A percentile compares a stretch with the other conserved stretches of the same genome.
Conservation (phyloP, 2,113 vertebrate genomes). For the Falcunculus frontatus region DNA sequence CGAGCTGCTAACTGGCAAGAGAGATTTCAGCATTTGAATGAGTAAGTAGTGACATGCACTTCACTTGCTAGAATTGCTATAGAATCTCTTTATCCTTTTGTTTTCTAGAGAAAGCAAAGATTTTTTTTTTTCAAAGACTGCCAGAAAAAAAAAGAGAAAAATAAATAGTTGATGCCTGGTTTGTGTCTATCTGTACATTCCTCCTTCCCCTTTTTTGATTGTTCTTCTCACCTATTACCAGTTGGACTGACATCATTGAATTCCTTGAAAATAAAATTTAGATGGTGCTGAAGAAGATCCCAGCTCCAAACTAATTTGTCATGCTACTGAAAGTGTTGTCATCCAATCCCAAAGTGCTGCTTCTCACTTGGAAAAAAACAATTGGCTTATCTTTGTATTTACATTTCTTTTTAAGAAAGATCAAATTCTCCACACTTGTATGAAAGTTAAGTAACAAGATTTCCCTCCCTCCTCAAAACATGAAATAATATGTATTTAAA, state of each 20-base stretch:
- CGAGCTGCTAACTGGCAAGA: slow-evolving; percentile 92
- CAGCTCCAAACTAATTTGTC: background rate
- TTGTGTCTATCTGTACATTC: background rate
- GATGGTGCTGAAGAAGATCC: background rate
- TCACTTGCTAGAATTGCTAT: background rate
- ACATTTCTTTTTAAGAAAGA: background rate
- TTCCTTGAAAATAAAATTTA: background rate
- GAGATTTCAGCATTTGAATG: slow-evolving; percentile 96
- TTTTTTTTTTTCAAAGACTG: background rate
- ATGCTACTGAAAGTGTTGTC: background rate
- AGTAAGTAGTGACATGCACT: slow-evolving; percentile 76
- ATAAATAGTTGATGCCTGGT: background rate
- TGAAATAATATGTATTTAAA: background rate
- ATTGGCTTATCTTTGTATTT: background rate
- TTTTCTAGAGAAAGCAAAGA: background rate
- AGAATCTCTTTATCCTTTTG: background rate
- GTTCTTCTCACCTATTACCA: background rate
- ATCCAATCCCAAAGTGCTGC: background rate
- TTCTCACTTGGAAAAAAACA: background rate
- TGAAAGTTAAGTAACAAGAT: background rate
- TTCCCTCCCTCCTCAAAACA: background rate
- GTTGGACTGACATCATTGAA: background rate
- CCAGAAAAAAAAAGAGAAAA: background rate
- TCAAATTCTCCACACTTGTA: background rate
- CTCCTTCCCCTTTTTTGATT: background rate